These are phyloP conservation scores for Cichlasoma orientale DNA, from an alignment of 2,797 vertebrate species.

Conservation along the genomic window DNA sequence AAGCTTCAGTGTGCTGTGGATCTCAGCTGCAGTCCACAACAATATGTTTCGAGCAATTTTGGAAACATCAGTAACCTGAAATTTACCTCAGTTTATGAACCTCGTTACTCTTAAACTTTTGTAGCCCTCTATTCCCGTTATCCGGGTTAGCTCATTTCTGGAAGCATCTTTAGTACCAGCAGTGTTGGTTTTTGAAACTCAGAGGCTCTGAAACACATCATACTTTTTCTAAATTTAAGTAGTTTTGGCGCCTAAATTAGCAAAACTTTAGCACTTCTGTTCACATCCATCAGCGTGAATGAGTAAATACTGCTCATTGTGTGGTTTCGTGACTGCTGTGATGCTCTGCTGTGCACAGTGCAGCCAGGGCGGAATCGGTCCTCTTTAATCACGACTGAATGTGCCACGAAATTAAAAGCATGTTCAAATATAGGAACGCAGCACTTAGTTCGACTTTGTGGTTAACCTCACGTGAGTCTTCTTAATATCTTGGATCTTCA, in stretches of 20 bases:
- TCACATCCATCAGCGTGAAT: neutral
- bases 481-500: neutral
- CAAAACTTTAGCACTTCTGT: fast-evolving
- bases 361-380: neutral
- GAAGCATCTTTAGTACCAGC: no score
- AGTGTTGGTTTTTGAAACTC: no score
- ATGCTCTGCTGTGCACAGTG: neutral
- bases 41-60: fast-evolving
- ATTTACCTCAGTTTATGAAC: neutral
- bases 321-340: neutral
- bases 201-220: no score
- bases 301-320: neutral
- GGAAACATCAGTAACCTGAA: neutral
- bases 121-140: neutral
- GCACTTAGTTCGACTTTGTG: neutral
- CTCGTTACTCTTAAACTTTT: neutral
- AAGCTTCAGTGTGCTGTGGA: no score
- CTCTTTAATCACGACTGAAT: neutral
- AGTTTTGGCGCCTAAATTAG: neutral
- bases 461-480: neutral
- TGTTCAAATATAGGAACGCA: neutral
- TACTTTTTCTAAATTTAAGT: neutral
- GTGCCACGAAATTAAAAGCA: neutral
- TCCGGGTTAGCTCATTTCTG: no score
- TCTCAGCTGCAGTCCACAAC: neutral